Evolutionary conservation across 1,140 invertebrate species (phyloP).

Genomic region (Antheraea pernyi): DNA sequence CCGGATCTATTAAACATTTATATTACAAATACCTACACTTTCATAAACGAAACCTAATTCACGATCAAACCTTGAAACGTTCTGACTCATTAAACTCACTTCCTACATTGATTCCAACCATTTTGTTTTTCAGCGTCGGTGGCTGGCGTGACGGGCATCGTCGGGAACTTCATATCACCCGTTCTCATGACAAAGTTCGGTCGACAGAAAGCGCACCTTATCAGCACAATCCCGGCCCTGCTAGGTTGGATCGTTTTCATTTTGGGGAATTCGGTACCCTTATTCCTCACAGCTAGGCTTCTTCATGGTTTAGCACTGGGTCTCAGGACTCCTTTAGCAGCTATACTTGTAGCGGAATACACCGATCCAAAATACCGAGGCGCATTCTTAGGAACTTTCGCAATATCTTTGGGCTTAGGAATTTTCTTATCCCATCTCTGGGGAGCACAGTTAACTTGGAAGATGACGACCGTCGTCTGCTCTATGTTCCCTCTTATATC

Average conservation of each 20-base stretch:
- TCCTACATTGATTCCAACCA: not conserved
- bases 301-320: slow-evolving; percentile 64
- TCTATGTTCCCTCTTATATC: slow-evolving; percentile 59
- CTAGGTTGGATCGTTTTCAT: slow-evolving; percentile 66
- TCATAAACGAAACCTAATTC: not conserved
- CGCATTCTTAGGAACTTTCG: slow-evolving; percentile 66
- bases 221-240: slow-evolving; percentile 60
- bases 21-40: not conserved
- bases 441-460: slow-evolving; percentile 68
- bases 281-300: slow-evolving; percentile 55
- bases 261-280: slow-evolving; percentile 52
- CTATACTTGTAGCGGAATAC: slow-evolving; percentile 68
- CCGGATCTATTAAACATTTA: not conserved
- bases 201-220: slow-evolving; percentile 61
- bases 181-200: slow-evolving; percentile 63
- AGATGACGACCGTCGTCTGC: slow-evolving; percentile 60
- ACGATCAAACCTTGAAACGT: not conserved
- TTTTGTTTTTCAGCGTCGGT: slow-evolving; percentile 57
- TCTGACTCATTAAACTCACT: slow-evolving; percentile 3
- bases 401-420: slow-evolving; percentile 63
- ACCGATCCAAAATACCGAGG: slow-evolving; percentile 68
- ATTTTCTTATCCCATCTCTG: slow-evolving; percentile 65
- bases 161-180: slow-evolving; percentile 69
- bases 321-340: slow-evolving; percentile 60
- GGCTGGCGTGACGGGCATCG: slow-evolving; percentile 65